Percentiles rank a stretch among this genome's conserved stretches.
Evolutionary conservation across 1,140 invertebrate species (phyloP).

Genomic region (Nebria ingens): DNA sequence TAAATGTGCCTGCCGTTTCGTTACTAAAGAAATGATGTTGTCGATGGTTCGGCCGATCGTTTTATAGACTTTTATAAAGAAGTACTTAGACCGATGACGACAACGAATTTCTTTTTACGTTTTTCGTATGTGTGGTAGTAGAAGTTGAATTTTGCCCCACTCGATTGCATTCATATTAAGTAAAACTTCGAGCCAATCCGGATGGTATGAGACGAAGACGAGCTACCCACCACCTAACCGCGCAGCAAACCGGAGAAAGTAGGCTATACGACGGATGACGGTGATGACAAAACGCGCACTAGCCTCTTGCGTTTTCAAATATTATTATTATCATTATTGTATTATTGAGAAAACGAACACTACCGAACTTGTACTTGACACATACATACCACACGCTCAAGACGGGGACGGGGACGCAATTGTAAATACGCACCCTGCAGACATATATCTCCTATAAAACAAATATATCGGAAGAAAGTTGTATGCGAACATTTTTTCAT

Average conservation of each 20-base stretch:
- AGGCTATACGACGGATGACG: neutral
- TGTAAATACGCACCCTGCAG: too few species aligned
- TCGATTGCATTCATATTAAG: constrained; percentile 1
- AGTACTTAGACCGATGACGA: too few species aligned
- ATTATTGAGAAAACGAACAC: neutral
- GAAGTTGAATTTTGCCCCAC: neutral
- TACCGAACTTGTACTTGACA: neutral
- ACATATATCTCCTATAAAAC: too few species aligned
- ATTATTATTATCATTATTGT: neutral
- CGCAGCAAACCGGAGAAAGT: neutral
- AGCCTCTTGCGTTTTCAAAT: neutral
- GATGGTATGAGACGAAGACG: constrained; percentile 1
- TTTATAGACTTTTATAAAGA: neutral
- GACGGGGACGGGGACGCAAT: neutral
- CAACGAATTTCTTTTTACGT: neutral
- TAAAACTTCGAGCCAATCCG: neutral
- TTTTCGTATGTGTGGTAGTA: neutral
- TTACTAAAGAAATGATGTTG: neutral
- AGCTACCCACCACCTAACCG: too few species aligned
- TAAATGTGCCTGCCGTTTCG: neutral
- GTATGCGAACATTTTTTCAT: too few species aligned
- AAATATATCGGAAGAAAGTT: too few species aligned
- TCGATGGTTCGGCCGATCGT: neutral
- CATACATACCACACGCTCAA: neutral
- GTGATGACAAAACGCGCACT: neutral